These are phyloP conservation scores for Drosophila atroscutellata DNA, from an alignment of 2,888 invertebrate genomes.

Conservation along the genomic window DNA sequence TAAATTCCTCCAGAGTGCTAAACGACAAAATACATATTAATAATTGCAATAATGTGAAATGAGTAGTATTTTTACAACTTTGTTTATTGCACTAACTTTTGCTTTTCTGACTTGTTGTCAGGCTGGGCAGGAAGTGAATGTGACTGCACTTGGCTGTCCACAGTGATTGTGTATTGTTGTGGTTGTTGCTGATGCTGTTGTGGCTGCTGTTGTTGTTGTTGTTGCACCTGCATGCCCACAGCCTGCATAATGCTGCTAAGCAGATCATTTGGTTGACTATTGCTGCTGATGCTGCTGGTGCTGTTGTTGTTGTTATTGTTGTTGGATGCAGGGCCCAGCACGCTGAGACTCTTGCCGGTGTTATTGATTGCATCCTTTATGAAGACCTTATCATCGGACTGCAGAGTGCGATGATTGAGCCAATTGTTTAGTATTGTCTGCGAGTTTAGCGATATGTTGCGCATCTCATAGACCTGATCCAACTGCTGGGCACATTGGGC, in stretches of 20 bases:
- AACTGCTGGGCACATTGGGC: constrained; percentile 88
- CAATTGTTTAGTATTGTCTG: constrained; percentile 89
- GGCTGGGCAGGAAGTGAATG: constrained; percentile 29
- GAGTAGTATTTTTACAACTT: background rate
- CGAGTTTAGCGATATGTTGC: constrained; percentile 88
- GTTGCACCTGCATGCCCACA: constrained; percentile 83
- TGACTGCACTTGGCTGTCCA: constrained; percentile 76
- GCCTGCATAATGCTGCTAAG: constrained; percentile 84
- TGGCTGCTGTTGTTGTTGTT: constrained; percentile 67
- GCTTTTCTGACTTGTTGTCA: constrained; percentile 77
- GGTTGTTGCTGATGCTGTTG: constrained; percentile 35
- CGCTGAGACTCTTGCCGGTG: constrained; percentile 76
- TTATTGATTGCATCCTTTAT: constrained; percentile 86
- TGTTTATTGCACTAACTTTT: constrained; percentile 72
- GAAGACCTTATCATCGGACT: constrained; percentile 88
- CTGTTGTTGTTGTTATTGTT: constrained; percentile 3
- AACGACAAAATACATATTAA: constrained; percentile 2
- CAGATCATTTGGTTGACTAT: constrained; percentile 77
- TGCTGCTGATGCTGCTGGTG: constrained; percentile 3
- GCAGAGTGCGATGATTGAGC: constrained; percentile 87
- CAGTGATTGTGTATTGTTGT: constrained; percentile 84
- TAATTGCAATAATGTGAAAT: background rate
- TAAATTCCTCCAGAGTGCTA: constrained; percentile 83
- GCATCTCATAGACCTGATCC: constrained; percentile 88
- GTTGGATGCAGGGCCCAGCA: constrained; percentile 44